Percentiles rank a stretch among this genome's conserved stretches.
These are phyloP conservation scores for Scrobipalpa atriplicella DNA, from an alignment of 2,888 invertebrate genomes.

Conservation along the genomic window DNA sequence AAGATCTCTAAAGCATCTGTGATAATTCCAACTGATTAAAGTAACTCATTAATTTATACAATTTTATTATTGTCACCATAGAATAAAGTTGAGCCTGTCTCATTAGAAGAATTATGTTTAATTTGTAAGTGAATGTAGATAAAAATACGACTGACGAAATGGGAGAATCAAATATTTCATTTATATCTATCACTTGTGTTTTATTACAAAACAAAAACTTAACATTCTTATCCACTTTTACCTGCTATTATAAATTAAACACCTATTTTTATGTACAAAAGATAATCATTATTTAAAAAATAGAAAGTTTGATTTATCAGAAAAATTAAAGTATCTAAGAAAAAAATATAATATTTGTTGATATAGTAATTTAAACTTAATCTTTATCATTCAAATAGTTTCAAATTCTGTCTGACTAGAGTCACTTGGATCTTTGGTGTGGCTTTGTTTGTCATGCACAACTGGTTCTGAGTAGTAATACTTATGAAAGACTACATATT, in stretches of 20 bases:
- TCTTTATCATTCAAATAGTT: conserved; percentile 2
- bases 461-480: conserved; percentile 48
- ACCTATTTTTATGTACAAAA: not conserved
- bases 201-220: conserved; percentile 16
- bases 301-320: not conserved
- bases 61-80: conserved; percentile 61
- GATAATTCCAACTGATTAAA: conserved; percentile 78
- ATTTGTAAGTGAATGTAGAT: conserved; percentile 22
- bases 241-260: not conserved
- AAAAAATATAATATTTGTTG: not conserved
- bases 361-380: not conserved
- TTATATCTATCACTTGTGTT: conserved; percentile 27
- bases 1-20: conserved; percentile 82
- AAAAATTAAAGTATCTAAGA: not conserved
- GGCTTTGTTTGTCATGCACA: conserved; percentile 2
- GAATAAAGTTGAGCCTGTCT: conserved; percentile 27
- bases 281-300: too few species aligned
- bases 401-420: conserved; percentile 20
- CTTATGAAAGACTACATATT: conserved; percentile 61
- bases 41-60: conserved; percentile 72
- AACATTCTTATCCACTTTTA: not conserved
- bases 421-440: conserved; percentile 4
- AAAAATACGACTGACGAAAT: conserved; percentile 42
- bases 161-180: conserved; percentile 28
- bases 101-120: conserved; percentile 26